Evolutionary conservation across 92 coral and sea anemone genomes (phyloP).

Genomic region (Zoanthus gigantus): DNA sequence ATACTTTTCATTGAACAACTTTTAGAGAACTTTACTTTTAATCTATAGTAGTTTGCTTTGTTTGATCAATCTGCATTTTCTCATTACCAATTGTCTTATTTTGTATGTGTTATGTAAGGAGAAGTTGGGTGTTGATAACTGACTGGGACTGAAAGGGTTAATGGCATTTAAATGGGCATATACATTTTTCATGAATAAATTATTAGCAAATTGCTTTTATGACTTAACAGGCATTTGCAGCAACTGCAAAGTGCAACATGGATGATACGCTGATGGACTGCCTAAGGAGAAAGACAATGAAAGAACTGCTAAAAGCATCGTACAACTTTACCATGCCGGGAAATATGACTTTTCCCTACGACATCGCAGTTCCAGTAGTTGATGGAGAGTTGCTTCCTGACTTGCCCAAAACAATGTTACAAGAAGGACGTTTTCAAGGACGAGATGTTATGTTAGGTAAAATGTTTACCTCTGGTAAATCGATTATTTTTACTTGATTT

Average conservation of each 20-base stretch:
- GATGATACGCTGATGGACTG: slow-evolving; percentile 39
- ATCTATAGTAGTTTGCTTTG: too few relatives aligned
- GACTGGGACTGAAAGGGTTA: too few relatives aligned
- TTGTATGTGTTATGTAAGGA: too few relatives aligned
- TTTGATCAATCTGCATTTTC: too few relatives aligned
- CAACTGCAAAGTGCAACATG: slow-evolving; percentile 34
- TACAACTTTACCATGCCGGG: slow-evolving; percentile 14
- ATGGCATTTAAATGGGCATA: too few relatives aligned
- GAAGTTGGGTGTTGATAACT: too few relatives aligned
- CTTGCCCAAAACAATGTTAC: slow-evolving; percentile 48
- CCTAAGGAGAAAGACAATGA: slow-evolving; percentile 24
- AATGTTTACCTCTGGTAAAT: background rate
- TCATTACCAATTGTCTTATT: too few relatives aligned
- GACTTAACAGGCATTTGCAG: slow-evolving; percentile 27
- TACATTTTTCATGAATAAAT: background rate
- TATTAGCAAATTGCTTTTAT: background rate
- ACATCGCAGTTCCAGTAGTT: slow-evolving; percentile 39
- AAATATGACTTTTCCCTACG: background rate
- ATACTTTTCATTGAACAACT: too few relatives aligned
- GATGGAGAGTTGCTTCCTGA: slow-evolving; percentile 78
- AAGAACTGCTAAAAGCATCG: slow-evolving; percentile 57
- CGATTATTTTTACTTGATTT: too few relatives aligned
- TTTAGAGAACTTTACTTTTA: too few relatives aligned
- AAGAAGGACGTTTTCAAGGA: slow-evolving; percentile 32
- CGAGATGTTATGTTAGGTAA: slow-evolving; percentile 68